These are phyloP conservation scores for Oceanodroma tethys DNA, from an alignment of 2,113 vertebrate species.

Conservation along the genomic window DNA sequence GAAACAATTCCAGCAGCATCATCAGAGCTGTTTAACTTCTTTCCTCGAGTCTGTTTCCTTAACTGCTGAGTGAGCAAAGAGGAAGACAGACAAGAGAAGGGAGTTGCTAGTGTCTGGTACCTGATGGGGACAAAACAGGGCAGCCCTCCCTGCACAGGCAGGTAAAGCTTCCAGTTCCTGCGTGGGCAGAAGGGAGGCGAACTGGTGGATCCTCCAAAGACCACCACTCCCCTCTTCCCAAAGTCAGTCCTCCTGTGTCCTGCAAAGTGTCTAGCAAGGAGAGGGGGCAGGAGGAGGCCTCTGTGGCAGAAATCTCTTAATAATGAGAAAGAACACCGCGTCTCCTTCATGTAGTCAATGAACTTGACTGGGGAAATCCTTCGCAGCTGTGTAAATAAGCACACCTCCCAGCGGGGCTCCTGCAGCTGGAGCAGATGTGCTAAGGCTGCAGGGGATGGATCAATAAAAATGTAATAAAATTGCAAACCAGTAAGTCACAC, in stretches of 20 bases:
- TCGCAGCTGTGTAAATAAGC: slow-evolving; percentile 41
- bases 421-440: slow-evolving; percentile 55
- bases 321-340: neutral
- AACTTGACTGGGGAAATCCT: slow-evolving; percentile 41
- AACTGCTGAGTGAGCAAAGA: neutral
- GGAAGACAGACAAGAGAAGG: neutral
- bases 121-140: neutral
- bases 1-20: neutral
- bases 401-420: neutral
- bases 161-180: neutral
- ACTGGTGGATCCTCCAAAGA: neutral
- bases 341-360: slow-evolving; percentile 21
- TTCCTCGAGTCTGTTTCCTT: neutral
- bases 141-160: neutral
- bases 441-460: slow-evolving; percentile 39
- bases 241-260: neutral
- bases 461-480: neutral
- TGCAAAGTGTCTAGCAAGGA: neutral
- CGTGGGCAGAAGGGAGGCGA: neutral
- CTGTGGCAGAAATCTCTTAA: neutral
- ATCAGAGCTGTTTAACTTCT: neutral
- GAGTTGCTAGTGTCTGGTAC: neutral
- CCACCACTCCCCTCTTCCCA: rapidly evolving
- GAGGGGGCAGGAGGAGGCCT: neutral
- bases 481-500: neutral